Conservation (phyloP, 1,140 invertebrate genomes). For the Heliconius himera region DNA sequence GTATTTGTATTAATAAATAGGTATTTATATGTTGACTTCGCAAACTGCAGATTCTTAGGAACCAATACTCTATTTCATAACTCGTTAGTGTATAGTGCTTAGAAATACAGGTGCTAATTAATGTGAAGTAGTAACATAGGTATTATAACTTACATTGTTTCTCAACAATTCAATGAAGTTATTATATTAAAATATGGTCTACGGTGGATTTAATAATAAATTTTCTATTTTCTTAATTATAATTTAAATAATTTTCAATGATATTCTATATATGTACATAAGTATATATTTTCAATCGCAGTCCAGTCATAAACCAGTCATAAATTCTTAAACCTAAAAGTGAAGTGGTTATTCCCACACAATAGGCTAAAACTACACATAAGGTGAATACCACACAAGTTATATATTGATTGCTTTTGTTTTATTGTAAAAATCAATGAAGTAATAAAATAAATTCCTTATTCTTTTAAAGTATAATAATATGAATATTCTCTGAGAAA, state of each 20-base stretch:
- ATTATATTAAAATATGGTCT: neutral
- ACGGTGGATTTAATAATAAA: neutral
- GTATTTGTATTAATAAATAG: neutral
- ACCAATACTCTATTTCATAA: slow-evolving; percentile 8
- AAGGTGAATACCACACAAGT: neutral
- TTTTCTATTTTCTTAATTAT: neutral
- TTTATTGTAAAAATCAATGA: too few species aligned
- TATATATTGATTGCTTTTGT: too few species aligned
- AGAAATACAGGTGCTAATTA: slow-evolving; percentile 36
- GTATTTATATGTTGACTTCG: neutral
- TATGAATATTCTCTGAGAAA: too few species aligned
- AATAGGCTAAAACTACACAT: neutral
- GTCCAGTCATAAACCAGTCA: neutral
- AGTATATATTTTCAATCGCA: neutral
- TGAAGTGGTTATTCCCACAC: neutral
- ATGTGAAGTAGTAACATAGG: slow-evolving; percentile 27
- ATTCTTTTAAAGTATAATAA: too few species aligned
- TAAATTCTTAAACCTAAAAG: neutral
- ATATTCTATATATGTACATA: neutral
- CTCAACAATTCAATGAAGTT: neutral
- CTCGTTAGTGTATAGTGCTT: slow-evolving; percentile 30
- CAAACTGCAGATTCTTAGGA: neutral
- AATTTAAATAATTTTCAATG: neutral
- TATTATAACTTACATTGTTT: slow-evolving; percentile 5
- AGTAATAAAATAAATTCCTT: too few species aligned